Conservation (phyloP, 1,140 invertebrate genomes). For the Drosophila subobscura region DNA sequence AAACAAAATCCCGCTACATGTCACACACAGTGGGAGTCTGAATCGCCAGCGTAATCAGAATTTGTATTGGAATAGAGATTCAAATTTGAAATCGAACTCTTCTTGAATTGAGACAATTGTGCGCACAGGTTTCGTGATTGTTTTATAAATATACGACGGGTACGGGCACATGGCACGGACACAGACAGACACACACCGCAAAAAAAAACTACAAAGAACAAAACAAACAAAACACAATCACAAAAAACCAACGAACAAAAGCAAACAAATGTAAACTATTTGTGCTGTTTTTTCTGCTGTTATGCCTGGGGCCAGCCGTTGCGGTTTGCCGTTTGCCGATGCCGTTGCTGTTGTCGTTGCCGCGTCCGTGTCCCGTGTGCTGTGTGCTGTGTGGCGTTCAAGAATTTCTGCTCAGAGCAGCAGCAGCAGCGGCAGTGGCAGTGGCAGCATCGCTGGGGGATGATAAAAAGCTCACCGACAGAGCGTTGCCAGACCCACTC, state of each 20-base stretch:
- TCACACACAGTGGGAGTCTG: constrained; percentile 22
- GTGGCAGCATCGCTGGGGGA: constrained; percentile 24
- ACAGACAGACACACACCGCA: background rate
- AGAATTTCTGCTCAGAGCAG: constrained; percentile 34
- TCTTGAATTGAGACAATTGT: background rate
- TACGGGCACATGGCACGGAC: no score
- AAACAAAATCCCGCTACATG: constrained; percentile 45
- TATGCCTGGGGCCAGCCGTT: constrained; percentile 28
- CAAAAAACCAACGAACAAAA: background rate
- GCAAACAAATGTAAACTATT: constrained; percentile 14
- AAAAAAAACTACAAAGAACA: constrained; percentile 1
- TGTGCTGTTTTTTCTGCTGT: constrained; percentile 8
- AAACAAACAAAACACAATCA: background rate
- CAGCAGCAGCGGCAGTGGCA: constrained; percentile 1
- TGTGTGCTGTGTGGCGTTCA: background rate
- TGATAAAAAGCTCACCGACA: constrained; percentile 12
- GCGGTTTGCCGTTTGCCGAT: constrained; percentile 16
- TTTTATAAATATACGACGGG: constrained; percentile 3
- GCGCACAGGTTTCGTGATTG: background rate
- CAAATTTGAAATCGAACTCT: background rate
- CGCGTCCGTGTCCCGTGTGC: constrained; percentile 8
- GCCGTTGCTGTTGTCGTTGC: constrained; percentile 1
- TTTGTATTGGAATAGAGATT: constrained; percentile 4
- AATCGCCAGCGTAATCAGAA: background rate
- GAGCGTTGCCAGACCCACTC: constrained; percentile 11